Conservation (phyloP, 1,140 invertebrate genomes). For the Rhysida immarginata region DNA sequence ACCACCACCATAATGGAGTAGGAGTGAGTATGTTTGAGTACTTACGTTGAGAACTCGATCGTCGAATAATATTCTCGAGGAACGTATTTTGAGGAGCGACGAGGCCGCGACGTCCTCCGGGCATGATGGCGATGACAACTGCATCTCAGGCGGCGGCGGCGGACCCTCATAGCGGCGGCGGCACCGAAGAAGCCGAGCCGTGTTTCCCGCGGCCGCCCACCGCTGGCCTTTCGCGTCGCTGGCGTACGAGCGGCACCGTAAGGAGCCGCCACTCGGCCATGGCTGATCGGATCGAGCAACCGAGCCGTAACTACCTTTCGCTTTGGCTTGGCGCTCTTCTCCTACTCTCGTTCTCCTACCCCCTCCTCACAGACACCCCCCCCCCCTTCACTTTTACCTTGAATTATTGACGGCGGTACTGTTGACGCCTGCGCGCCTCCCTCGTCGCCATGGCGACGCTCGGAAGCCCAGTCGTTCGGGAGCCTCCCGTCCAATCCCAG, state of each 20-base stretch:
- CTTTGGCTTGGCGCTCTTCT: background rate
- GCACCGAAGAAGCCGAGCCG: background rate
- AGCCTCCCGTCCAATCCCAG: no score
- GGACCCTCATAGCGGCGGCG: background rate
- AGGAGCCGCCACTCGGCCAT: background rate
- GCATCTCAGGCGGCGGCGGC: background rate
- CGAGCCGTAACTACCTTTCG: background rate
- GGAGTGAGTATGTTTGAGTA: conserved; percentile 26
- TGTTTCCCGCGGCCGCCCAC: background rate
- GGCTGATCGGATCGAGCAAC: no score
- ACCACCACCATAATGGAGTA: background rate
- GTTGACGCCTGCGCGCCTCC: background rate
- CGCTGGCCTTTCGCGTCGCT: no score
- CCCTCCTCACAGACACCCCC: no score
- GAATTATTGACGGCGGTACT: background rate
- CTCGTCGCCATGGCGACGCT: background rate
- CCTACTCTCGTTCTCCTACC: background rate
- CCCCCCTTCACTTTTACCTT: no score
- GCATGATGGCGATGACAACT: conserved; percentile 46
- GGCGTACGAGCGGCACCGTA: background rate
- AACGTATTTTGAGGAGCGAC: conserved; percentile 99
- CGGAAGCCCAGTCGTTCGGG: no score
- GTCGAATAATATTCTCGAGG: conserved; percentile 94
- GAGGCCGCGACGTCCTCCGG: conserved; percentile 86
- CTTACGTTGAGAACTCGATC: conserved; percentile 96